Conservation (phyloP, 2,888 invertebrate genomes). For the Furcula furcula region DNA sequence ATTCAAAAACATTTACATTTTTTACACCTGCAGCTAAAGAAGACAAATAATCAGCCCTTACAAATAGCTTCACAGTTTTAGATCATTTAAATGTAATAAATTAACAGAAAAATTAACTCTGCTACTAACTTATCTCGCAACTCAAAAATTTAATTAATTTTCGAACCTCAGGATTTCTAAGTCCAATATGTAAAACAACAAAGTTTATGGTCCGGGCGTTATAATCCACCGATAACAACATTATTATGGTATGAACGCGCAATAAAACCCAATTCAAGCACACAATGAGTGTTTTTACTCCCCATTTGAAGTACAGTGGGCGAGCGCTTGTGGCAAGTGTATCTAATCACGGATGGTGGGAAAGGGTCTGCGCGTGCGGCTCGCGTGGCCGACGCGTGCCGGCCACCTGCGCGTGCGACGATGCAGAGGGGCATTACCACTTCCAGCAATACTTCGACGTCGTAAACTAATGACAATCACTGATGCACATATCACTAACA, state of each 20-base stretch:
- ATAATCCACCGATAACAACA: slow-evolving; percentile 35
- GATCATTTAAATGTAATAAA: no score
- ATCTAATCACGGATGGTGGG: slow-evolving; percentile 47
- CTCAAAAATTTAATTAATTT: no score
- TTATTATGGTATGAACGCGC: slow-evolving; percentile 51
- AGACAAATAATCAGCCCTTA: no score
- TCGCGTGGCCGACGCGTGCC: slow-evolving; percentile 51
- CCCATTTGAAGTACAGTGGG: slow-evolving; percentile 47
- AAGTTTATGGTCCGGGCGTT: neutral
- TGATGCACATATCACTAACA: no score
- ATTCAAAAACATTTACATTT: no score
- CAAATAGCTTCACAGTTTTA: no score
- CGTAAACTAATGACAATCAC: no score
- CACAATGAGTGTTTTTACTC: slow-evolving; percentile 53
- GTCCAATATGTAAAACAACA: neutral
- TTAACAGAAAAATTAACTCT: no score
- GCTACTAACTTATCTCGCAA: no score
- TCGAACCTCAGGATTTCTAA: no score
- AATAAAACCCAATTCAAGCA: slow-evolving; percentile 44
- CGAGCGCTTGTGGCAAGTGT: slow-evolving; percentile 71
- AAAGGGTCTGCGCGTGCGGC: slow-evolving; percentile 36
- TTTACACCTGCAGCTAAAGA: no score
- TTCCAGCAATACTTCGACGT: no score
- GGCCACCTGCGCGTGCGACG: slow-evolving; percentile 47
- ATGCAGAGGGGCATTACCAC: slow-evolving; percentile 1